These are phyloP conservation scores for Hydropsyche betteni DNA, from an alignment of 2,888 invertebrate species.

Conservation along the genomic window DNA sequence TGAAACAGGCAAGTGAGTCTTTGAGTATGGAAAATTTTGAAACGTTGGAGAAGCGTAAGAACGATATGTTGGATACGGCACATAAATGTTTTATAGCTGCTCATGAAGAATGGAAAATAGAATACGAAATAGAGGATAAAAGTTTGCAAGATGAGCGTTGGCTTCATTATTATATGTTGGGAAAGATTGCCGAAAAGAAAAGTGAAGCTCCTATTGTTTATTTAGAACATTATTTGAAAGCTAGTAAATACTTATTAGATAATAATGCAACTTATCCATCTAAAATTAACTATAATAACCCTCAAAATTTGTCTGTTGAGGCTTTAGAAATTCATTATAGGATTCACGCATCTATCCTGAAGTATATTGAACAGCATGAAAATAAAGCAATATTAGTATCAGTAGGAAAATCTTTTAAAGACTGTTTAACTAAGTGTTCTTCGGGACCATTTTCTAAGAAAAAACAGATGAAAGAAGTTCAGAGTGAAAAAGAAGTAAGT, in stretches of 20 bases:
- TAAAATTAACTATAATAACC: slow-evolving; percentile 85
- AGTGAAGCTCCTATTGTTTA: slow-evolving; percentile 77
- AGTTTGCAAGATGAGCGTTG: slow-evolving; percentile 84
- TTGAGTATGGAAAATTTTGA: slow-evolving; percentile 79
- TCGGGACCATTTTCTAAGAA: slow-evolving; percentile 59
- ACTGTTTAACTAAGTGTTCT: slow-evolving; percentile 66
- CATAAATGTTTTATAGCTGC: slow-evolving; percentile 80
- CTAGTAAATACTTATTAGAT: slow-evolving; percentile 79
- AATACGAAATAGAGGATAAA: slow-evolving; percentile 64
- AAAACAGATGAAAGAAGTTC: slow-evolving; percentile 58
- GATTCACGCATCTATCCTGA: slow-evolving; percentile 88
- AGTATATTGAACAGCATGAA: slow-evolving; percentile 82
- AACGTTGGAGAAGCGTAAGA: slow-evolving; percentile 78
- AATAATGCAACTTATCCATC: slow-evolving; percentile 85
- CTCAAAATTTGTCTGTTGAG: slow-evolving; percentile 86
- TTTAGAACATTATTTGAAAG: slow-evolving; percentile 82
- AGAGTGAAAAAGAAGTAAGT: slow-evolving; percentile 40
- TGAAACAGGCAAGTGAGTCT: slow-evolving; percentile 82
- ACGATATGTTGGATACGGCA: slow-evolving; percentile 81
- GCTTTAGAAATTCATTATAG: slow-evolving; percentile 87
- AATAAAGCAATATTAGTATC: slow-evolving; percentile 71
- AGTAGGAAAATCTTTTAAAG: slow-evolving; percentile 69
- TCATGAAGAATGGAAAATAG: slow-evolving; percentile 68
- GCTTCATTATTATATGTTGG: slow-evolving; percentile 95
- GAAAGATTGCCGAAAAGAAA: slow-evolving; percentile 91